Evolutionary conservation across 1,140 invertebrate genomes (phyloP), one percentile per base, ranked within the genome.

Genomic region (Armadillidium nasatum): DNA sequence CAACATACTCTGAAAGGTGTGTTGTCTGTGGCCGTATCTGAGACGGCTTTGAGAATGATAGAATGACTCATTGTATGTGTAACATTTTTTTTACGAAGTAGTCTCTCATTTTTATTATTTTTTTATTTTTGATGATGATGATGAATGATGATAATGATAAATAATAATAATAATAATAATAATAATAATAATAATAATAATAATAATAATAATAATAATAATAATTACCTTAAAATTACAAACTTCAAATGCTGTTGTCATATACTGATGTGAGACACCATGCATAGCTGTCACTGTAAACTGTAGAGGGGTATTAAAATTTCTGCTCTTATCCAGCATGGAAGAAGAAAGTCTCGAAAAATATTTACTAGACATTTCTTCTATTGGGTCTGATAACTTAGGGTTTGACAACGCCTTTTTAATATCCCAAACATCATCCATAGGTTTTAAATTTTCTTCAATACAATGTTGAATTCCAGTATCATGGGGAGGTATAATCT

Each of bases 231-330:
- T 89, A 67, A 98, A 91, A 79, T 90, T 90, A 74, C 91, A 90
- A 45, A 84, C 83, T 81, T 91, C 86, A 82, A 98, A 94, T 7
- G 93, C 91, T 80, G 90, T 85, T 60, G 87, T 83, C 79, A 97
- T 88, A 84, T 90, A 97, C 10, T 88, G 84, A 83, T 94, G 91
- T 0, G 96, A 96, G 15, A 99, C 96, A 33, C 98, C 98, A 85
- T 99, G 98, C 92, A 99, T 96, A 0, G 97, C 93, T 67, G 96
- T 98, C 82, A 98, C 99, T 0, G 93, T 92, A 79, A 94, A 91
- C 81, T 88, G 88, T 6, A 95, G 82, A 23, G 86, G 84, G 3
- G 89, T 87, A 19, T 84, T 87, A 66, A 82, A 83, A 84, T 94
- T 95, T 15, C 88, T 72, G 15, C 85, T 83, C 78, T 85, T 86